phyloP scores from a whole-genome alignment of 2,888 invertebrate genomes.

The Drosophila suboccidentalis region DNA sequence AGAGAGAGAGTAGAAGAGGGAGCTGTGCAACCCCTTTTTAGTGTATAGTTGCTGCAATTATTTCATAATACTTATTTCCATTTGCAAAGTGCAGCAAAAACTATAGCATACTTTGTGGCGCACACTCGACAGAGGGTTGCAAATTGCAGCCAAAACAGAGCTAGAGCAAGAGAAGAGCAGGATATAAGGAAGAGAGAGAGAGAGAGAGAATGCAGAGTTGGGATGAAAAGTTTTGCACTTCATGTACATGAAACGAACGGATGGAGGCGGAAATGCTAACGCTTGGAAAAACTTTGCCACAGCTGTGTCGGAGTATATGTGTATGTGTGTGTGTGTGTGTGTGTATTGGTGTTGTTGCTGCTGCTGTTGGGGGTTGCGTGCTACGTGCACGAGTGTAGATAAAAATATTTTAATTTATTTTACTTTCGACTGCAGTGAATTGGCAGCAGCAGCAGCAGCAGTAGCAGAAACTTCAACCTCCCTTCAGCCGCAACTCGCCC shows the following conservation, averaged over 20 bases:
- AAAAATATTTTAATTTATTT: conserved; percentile 79
- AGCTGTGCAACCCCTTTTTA: not conserved
- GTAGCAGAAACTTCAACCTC: conserved; percentile 8
- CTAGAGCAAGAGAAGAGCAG: not conserved
- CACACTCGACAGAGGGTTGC: conserved; percentile 31
- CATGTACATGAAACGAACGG: conserved; percentile 10
- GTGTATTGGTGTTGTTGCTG: conserved; percentile 25
- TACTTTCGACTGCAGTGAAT: conserved; percentile 73
- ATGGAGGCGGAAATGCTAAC: conserved; percentile 52
- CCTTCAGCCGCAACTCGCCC: not conserved
- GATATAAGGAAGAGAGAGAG: too few relatives aligned
- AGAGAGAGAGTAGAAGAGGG: not conserved
- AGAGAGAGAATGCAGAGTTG: conserved; percentile 1
- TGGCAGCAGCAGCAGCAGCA: conserved; percentile 10
- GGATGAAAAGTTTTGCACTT: conserved; percentile 58
- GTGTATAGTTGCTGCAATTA: conserved; percentile 72
- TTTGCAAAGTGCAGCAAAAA: conserved; percentile 57
- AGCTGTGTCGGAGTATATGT: conserved; percentile 49
- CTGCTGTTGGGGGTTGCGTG: conserved; percentile 58
- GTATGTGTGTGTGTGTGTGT: conserved; percentile 30
- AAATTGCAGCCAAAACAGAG: conserved; percentile 39
- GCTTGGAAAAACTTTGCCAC: conserved; percentile 74
- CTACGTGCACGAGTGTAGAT: conserved; percentile 79
- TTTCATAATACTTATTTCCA: conserved; percentile 64
- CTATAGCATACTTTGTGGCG: conserved; percentile 64